Evolutionary conservation across 1,140 invertebrate species (phyloP).

Genomic region (Apolygus lucorum): DNA sequence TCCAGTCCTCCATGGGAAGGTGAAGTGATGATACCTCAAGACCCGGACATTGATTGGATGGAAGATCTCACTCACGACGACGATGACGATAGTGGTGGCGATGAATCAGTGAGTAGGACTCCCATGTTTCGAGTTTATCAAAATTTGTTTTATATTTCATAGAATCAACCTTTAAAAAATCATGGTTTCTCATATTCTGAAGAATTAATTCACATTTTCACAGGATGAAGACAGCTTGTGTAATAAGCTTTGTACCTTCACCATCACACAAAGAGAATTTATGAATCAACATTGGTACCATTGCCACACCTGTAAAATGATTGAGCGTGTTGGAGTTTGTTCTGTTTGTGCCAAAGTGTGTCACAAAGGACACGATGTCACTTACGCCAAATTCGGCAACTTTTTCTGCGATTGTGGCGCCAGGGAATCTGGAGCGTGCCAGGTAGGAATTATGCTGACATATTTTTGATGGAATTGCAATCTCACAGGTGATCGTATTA

Average conservation of each 20-base stretch:
- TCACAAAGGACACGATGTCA: conserved; percentile 92
- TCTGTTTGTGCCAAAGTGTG: conserved; percentile 95
- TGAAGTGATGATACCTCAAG: conserved; percentile 61
- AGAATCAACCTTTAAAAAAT: no score
- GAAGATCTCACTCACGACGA: conserved; percentile 70
- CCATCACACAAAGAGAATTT: conserved; percentile 93
- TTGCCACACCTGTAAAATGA: conserved; percentile 96
- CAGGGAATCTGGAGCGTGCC: conserved; percentile 73
- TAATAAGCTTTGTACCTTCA: conserved; percentile 94
- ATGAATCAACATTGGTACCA: conserved; percentile 98
- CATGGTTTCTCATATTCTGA: no score
- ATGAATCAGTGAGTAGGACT: conserved; percentile 75
- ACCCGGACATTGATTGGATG: conserved; percentile 66
- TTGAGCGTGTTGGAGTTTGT: conserved; percentile 95
- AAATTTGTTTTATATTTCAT: not conserved
- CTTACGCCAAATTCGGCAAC: conserved; percentile 95
- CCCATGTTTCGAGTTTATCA: no score
- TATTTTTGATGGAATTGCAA: not conserved
- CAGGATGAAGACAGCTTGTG: conserved; percentile 88
- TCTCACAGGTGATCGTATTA: conserved; percentile 35
- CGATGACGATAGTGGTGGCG: conserved; percentile 82
- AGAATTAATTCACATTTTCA: no score
- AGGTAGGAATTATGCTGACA: conserved; percentile 40
- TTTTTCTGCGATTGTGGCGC: conserved; percentile 99
- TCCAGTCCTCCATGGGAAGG: conserved; percentile 69